phyloP scores from a whole-genome alignment of 53 echinoderm and acorn worm species.

The Zoroaster sp. region DNA sequence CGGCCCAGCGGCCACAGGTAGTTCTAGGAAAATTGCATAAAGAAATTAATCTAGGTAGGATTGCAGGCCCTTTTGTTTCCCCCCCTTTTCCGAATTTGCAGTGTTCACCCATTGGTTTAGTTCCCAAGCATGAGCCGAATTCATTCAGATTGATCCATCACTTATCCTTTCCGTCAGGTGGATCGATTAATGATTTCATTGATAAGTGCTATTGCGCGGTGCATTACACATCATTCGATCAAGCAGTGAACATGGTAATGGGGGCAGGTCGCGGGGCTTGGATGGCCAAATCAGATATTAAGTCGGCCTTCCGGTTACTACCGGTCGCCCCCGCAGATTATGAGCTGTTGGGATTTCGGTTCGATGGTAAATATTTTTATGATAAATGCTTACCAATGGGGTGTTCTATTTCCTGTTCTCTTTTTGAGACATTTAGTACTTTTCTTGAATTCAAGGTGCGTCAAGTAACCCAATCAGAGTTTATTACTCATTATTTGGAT shows the following conservation, averaged over 20 bases:
- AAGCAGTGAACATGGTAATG: background rate
- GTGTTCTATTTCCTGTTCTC: constrained; percentile 14
- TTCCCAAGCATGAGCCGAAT: constrained; percentile 44
- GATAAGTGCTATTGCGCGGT: background rate
- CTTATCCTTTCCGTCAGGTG: constrained; percentile 11
- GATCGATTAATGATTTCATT: constrained; percentile 4
- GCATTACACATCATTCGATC: background rate
- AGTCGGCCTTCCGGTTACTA: constrained; percentile 22
- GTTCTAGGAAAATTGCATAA: background rate
- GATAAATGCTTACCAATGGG: constrained; percentile 66
- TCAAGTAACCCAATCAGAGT: background rate
- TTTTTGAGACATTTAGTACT: constrained; percentile 49
- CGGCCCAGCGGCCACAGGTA: background rate
- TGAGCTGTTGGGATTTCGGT: too few species aligned
- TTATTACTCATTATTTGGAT: constrained; percentile 57
- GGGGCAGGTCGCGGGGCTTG: background rate
- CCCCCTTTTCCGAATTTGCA: constrained; percentile 17
- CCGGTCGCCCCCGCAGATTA: constrained; percentile 26
- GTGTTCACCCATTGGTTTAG: constrained; percentile 43
- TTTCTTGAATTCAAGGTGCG: constrained; percentile 18
- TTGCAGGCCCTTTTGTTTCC: constrained; percentile 23
- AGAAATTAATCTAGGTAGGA: constrained; percentile 3
- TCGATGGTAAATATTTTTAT: constrained; percentile 37
- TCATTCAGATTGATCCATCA: constrained; percentile 7
- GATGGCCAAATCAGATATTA: constrained; percentile 35